Conservation (phyloP, 2,113 vertebrate genomes). For the Rhineura floridana region DNA sequence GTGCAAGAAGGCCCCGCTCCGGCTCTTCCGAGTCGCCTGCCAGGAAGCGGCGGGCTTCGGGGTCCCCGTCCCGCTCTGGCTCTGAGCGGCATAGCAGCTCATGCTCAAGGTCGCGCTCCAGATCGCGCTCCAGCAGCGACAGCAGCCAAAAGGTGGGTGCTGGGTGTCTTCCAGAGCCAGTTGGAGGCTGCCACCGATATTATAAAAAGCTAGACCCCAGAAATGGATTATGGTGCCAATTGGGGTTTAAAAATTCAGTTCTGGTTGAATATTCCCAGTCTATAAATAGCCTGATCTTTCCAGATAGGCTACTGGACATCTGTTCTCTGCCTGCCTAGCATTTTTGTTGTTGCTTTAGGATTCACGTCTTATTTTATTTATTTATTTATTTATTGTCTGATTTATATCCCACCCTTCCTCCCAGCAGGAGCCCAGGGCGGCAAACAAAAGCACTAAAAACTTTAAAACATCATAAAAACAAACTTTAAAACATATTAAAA, state of each 20-base stretch:
- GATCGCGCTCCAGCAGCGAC: constrained; percentile 62
- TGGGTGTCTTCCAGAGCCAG: too few species aligned
- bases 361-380: neutral
- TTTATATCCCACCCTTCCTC: too few species aligned
- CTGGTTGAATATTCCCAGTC: neutral
- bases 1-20: constrained; percentile 36
- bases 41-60: constrained; percentile 28
- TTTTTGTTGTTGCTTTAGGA: neutral
- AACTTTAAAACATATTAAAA: too few species aligned
- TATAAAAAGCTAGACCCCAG: neutral
- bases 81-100: constrained; percentile 28
- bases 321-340: neutral
- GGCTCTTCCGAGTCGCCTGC: constrained; percentile 40
- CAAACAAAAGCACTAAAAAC: too few species aligned
- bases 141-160: constrained; percentile 69
- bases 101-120: constrained; percentile 49
- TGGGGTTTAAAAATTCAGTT: neutral
- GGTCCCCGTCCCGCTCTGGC: constrained; percentile 52
- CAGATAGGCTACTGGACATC: neutral
- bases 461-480: too few species aligned
- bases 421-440: too few species aligned
- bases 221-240: too few species aligned
- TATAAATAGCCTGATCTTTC: neutral
- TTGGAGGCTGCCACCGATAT: neutral
- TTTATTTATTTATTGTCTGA: too few species aligned